Evolutionary conservation across 2,888 invertebrate species (phyloP).

Genomic region (Hypsopygia costalis): DNA sequence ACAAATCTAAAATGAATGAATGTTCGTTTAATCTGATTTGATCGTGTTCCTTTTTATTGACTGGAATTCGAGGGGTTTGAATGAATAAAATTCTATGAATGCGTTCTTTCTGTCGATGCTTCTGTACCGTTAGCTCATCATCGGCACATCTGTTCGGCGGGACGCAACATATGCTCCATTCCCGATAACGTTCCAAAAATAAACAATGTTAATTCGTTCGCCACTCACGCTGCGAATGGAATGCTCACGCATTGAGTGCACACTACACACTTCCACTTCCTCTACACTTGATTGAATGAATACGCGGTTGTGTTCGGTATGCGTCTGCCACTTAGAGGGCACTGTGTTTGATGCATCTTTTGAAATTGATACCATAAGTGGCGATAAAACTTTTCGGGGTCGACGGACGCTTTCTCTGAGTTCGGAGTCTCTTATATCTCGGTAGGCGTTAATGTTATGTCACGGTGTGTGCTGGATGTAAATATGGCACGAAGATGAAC

Average conservation of each 20-base stretch:
- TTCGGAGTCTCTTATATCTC: constrained; percentile 14
- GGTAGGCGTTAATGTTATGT: constrained; percentile 55
- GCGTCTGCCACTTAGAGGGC: constrained; percentile 28
- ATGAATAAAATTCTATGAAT: constrained; percentile 28
- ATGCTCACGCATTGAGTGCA: constrained; percentile 49
- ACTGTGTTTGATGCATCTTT: constrained; percentile 37
- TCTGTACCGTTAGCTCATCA: constrained; percentile 35
- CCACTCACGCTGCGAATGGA: constrained; percentile 49
- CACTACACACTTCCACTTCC: constrained; percentile 50
- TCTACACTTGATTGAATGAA: constrained; percentile 49
- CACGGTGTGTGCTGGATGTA: constrained; percentile 32
- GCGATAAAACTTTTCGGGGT: constrained; percentile 48
- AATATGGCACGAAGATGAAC: constrained; percentile 25
- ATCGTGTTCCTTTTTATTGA: too few relatives aligned
- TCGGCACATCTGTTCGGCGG: constrained; percentile 48
- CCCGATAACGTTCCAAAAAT: constrained; percentile 60
- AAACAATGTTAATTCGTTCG: constrained; percentile 56
- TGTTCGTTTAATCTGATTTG: too few relatives aligned
- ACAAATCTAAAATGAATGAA: too few relatives aligned
- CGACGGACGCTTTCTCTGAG: constrained; percentile 61
- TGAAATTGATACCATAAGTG: constrained; percentile 41
- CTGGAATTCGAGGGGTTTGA: too few relatives aligned
- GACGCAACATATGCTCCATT: constrained; percentile 44
- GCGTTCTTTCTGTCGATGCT: constrained; percentile 30
- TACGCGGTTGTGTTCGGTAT: constrained; percentile 40